Evolutionary conservation across 2,797 vertebrate species (phyloP).

Genomic region (Balearica regulorum): DNA sequence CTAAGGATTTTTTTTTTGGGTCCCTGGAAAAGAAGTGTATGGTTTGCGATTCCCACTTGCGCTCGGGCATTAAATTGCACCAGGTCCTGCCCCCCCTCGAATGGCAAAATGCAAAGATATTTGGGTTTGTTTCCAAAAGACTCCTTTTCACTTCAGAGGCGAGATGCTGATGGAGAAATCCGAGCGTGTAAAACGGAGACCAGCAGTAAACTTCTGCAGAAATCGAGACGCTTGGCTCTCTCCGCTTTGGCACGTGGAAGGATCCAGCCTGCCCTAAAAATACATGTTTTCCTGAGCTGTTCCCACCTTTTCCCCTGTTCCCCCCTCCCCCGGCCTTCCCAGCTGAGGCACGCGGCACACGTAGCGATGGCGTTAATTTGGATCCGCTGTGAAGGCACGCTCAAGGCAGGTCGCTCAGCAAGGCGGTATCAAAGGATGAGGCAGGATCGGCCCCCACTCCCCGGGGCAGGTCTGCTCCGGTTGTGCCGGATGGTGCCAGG

Average conservation of each 20-base stretch:
- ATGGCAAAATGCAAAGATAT: constrained; percentile 42
- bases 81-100: background rate
- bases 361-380: background rate
- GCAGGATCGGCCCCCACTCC: background rate
- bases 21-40: constrained; percentile 62
- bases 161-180: constrained; percentile 17
- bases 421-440: background rate
- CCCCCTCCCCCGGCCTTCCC: background rate
- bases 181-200: constrained; percentile 6
- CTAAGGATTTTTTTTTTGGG: constrained; percentile 34
- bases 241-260: rapidly evolving
- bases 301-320: background rate
- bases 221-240: background rate
- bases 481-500: background rate
- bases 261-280: background rate
- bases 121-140: constrained; percentile 39
- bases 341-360: background rate
- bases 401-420: background rate
- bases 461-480: background rate
- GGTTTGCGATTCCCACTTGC: constrained; percentile 36
- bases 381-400: background rate
- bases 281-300: background rate
- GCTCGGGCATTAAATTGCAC: constrained; percentile 50
- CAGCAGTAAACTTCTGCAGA: constrained; percentile 27
- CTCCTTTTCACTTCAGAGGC: constrained; percentile 9